phyloP scores from a whole-genome alignment of 2,888 invertebrate species.

The Trachelus stipa region DNA sequence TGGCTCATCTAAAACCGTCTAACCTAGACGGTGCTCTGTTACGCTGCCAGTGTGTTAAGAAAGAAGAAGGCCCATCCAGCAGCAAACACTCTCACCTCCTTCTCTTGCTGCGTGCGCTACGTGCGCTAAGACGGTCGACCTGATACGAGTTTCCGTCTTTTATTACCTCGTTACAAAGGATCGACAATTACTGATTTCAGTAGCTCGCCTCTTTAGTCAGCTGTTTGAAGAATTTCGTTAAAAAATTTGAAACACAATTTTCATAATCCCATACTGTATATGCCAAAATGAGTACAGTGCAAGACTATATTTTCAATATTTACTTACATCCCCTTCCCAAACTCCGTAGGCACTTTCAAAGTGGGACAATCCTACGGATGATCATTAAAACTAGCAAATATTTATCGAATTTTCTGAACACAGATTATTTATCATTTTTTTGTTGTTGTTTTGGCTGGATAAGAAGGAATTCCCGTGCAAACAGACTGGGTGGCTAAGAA shows the following conservation, averaged over 20 bases:
- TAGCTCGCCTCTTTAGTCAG: too few relatives aligned
- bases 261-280: too few relatives aligned
- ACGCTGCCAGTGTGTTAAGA: neutral
- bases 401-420: neutral
- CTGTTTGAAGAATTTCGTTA: too few relatives aligned
- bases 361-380: neutral
- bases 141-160: too few relatives aligned
- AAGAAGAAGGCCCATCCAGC: neutral
- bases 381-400: neutral
- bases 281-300: too few relatives aligned
- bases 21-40: conserved; percentile 2
- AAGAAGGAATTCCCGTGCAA: conserved; percentile 39
- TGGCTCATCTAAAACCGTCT: conserved; percentile 11
- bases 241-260: too few relatives aligned
- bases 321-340: neutral
- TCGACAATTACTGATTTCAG: too few relatives aligned
- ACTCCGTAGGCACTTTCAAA: neutral
- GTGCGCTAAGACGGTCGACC: too few relatives aligned
- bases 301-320: too few relatives aligned
- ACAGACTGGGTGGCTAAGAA: conserved; percentile 41
- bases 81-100: neutral
- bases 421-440: neutral
- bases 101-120: neutral
- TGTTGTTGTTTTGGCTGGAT: neutral
- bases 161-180: too few relatives aligned